phyloP scores from a whole-genome alignment of 2,113 vertebrate species.

The Poeciliopsis occidentalis region DNA sequence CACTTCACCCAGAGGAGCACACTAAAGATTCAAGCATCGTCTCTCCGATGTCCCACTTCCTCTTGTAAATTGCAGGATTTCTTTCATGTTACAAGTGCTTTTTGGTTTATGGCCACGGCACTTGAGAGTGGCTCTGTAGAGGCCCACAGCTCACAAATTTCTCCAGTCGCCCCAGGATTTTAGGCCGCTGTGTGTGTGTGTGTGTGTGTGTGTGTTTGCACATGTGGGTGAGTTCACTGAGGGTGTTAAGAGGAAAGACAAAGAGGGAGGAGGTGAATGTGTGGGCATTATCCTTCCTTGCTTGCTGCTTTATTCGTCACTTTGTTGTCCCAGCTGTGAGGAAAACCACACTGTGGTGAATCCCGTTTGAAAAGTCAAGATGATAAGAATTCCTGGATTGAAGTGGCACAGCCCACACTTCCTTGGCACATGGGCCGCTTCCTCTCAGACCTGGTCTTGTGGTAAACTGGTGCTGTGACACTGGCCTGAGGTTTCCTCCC shows the following conservation, averaged over 20 bases:
- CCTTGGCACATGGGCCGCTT: slow-evolving; percentile 56
- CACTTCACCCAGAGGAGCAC: slow-evolving; percentile 67
- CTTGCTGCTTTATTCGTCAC: slow-evolving; percentile 62
- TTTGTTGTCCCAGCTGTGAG: slow-evolving; percentile 76
- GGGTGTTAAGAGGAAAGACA: slow-evolving; percentile 37
- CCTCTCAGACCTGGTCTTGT: slow-evolving; percentile 38
- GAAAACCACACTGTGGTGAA: slow-evolving; percentile 67
- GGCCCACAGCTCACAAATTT: slow-evolving; percentile 61
- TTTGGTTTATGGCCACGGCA: slow-evolving; percentile 78
- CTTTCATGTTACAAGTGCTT: slow-evolving; percentile 87
- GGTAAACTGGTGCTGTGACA: slow-evolving; percentile 34
- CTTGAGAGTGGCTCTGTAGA: slow-evolving; percentile 68
- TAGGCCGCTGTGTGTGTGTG: slow-evolving; percentile 5
- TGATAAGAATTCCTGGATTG: slow-evolving; percentile 71
- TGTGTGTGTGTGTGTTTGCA: slow-evolving; percentile 6
- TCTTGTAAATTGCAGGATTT: slow-evolving; percentile 86
- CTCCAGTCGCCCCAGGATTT: slow-evolving; percentile 53
- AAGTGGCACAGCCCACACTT: slow-evolving; percentile 65
- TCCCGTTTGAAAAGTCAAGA: slow-evolving; percentile 72
- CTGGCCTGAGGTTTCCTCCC: slow-evolving; percentile 51
- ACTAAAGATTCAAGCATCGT: slow-evolving; percentile 79
- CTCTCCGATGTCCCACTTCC: slow-evolving; percentile 85
- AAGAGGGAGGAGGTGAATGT: slow-evolving; percentile 61
- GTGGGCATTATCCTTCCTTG: slow-evolving; percentile 68
- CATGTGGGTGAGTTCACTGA: slow-evolving; percentile 33